Evolutionary conservation across 2,113 vertebrate species (phyloP).

Genomic region (Ceuthmochares aereus): DNA sequence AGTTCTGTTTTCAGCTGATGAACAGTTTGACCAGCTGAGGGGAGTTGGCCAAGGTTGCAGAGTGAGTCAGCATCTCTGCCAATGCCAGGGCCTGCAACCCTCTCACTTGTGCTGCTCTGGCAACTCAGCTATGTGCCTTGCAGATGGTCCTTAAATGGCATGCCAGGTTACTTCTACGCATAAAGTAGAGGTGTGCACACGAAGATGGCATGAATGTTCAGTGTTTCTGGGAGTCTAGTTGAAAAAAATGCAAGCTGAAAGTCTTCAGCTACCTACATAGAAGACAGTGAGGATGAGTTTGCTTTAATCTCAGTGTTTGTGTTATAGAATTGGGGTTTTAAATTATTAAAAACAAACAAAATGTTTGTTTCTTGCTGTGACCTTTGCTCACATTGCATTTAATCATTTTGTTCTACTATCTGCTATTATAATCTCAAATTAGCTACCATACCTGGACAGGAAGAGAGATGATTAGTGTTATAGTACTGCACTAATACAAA

Average conservation of each 20-base stretch:
- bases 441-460: not conserved
- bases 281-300: not conserved
- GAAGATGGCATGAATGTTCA: not conserved
- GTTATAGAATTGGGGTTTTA: not conserved
- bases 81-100: not conserved
- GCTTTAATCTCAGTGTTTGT: not conserved
- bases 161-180: rapidly evolving
- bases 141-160: not conserved
- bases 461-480: not conserved
- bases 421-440: not conserved
- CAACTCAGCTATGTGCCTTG: rapidly evolving
- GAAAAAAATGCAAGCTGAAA: not conserved
- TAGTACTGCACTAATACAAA: not conserved
- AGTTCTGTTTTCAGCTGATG: not conserved
- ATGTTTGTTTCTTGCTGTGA: not conserved
- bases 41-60: not conserved
- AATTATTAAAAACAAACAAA: not conserved
- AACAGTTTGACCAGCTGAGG: not conserved
- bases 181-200: rapidly evolving
- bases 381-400: not conserved
- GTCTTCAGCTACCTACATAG: not conserved
- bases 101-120: not conserved
- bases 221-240: not conserved
- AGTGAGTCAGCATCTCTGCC: slow-evolving; percentile 27
- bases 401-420: not conserved